Percentiles rank a stretch among this genome's conserved stretches.
Conservation (phyloP, 2,113 vertebrate species). For the Suncus etruscus region DNA sequence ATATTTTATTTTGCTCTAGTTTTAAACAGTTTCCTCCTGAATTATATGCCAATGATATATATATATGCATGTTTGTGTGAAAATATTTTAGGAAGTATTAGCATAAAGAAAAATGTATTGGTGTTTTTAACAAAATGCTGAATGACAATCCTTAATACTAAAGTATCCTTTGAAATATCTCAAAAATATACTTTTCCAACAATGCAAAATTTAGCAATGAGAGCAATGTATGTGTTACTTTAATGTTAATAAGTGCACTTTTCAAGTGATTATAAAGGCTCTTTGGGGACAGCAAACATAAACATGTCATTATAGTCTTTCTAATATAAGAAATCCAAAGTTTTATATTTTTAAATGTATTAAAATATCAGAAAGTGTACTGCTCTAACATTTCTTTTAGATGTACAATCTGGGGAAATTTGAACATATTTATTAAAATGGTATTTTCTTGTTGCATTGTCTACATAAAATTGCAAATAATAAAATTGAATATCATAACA, state of each 20-base stretch:
- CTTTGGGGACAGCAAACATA: background rate
- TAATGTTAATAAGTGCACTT: background rate
- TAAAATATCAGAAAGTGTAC: background rate
- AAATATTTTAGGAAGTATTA: background rate
- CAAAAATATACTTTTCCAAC: background rate
- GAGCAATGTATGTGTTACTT: background rate
- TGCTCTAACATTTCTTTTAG: background rate
- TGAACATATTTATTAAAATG: background rate
- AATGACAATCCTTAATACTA: background rate
- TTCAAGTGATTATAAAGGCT: background rate
- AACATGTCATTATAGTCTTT: background rate
- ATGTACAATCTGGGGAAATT: background rate
- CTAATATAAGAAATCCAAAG: conserved; percentile 1
- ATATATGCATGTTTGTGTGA: background rate
- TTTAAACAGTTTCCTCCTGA: background rate
- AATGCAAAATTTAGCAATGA: background rate
- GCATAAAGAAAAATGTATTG: background rate
- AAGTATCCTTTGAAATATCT: background rate
- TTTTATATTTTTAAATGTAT: background rate
- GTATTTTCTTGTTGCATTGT: no score
- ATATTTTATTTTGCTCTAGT: background rate
- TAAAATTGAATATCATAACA: background rate
- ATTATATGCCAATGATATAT: fast-evolving
- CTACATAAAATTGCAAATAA: no score
- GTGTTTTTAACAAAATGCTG: background rate